Evolutionary conservation across 2,797 vertebrate species (phyloP), one percentile per base, ranked within the genome.

Genomic region (Aulostomus chinensis): DNA sequence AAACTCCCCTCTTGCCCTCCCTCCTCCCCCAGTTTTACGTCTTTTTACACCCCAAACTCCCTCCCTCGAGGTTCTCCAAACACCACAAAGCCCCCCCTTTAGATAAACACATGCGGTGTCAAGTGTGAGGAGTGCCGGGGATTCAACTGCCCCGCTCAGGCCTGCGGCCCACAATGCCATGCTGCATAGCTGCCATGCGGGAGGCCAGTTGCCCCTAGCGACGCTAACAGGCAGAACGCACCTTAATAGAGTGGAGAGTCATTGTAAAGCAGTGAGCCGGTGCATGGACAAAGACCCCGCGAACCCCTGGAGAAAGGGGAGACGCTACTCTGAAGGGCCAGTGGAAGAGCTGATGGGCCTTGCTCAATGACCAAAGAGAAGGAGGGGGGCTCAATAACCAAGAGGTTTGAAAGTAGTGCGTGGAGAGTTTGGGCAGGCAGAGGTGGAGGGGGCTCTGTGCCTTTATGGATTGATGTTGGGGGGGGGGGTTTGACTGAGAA

Each of bases 161-260:
- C 88, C 90, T 60, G 34, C 17, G 64, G 73, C 91, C 94, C 88
- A 89, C 92, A 93, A 93, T 95, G 93, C 94, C 91, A 88, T 74
- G 82, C 90, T 80, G 91, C 95, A 95, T 97, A 95, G 93, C 93
- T 94, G 90, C 93, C 94, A 95, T 94, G 94, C 94, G 94, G 94
- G 94, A 94, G 93, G 93, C 93, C 87, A 78, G 96, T 98, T 97
- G 94, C 96, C 95, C 95, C 11, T 86, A 93, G 94, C 92, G 91
- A 98, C 95, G 89, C 94, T 98, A 97, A 98, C 96, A 98, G 95
- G 95, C 96, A 98, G 95, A 98, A 97, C 95, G 94, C 93, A 94
- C 94, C 95, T 98, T 98, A 97, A 98, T 98, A 97, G 96, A 98
- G 95, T 98, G 94, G 93, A 94, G 93, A 95, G 94, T 96, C 95